These are phyloP conservation scores for Phycodurus eques DNA, from an alignment of 2,113 vertebrate species.

Conservation along the genomic window DNA sequence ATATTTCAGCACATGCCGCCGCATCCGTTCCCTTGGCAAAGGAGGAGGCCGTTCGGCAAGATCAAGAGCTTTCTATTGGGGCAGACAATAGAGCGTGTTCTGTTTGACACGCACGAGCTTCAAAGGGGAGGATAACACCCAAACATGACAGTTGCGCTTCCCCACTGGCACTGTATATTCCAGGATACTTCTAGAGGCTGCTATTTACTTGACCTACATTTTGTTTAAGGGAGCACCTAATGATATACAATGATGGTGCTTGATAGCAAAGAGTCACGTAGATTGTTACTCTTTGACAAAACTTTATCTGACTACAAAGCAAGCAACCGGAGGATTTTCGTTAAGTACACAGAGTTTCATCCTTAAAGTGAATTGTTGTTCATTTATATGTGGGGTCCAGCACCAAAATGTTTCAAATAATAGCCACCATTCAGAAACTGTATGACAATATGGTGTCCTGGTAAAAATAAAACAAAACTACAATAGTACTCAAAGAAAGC, in stretches of 20 bases:
- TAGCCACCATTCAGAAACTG: background rate
- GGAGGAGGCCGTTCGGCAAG: slow-evolving; percentile 7
- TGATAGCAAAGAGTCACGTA: background rate
- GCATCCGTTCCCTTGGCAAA: background rate
- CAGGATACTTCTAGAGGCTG: slow-evolving; percentile 5
- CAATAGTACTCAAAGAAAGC: background rate
- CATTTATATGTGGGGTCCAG: background rate
- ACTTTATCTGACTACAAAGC: background rate
- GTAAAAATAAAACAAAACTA: background rate
- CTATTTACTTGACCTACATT: background rate
- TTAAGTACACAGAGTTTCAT: background rate
- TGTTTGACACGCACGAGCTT: background rate
- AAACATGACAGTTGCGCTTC: background rate
- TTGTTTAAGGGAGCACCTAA: background rate
- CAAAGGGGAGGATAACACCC: background rate
- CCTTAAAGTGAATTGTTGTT: background rate
- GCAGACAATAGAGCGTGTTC: slow-evolving; percentile 20
- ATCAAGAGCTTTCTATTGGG: slow-evolving; percentile 15
- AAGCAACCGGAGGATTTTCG: background rate
- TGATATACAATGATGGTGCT: background rate
- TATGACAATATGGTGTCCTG: background rate
- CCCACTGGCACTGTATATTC: background rate
- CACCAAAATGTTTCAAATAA: background rate
- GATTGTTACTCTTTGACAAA: background rate
- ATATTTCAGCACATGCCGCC: background rate